These are phyloP conservation scores for Delia radicum DNA, from an alignment of 1,140 invertebrate genomes.

Conservation along the genomic window DNA sequence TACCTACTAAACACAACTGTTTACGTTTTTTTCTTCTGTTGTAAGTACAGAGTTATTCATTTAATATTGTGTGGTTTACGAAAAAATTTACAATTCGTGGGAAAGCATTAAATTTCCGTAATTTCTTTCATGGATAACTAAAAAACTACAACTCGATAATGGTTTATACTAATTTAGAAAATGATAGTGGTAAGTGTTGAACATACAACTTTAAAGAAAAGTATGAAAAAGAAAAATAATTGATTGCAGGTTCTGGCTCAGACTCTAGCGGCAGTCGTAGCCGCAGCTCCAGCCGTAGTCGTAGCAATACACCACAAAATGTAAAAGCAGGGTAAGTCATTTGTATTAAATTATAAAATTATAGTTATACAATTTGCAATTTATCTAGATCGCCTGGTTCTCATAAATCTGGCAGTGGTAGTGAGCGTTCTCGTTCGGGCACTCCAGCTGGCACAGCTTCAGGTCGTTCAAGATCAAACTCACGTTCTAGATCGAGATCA, in stretches of 20 bases:
- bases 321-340: slow-evolving; percentile 11
- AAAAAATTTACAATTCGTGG: not conserved
- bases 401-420: slow-evolving; percentile 33
- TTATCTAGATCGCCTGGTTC: not conserved
- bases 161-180: slow-evolving; percentile 1
- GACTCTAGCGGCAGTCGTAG: slow-evolving; percentile 21
- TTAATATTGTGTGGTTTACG: not conserved
- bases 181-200: slow-evolving; percentile 8
- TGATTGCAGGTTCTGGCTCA: not conserved
- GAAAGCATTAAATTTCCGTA: not conserved
- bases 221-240: not conserved
- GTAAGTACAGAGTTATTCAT: not conserved
- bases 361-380: not conserved
- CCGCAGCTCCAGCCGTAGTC: not conserved
- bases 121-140: not conserved
- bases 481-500: slow-evolving; percentile 24
- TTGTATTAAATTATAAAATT: not conserved
- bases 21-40: too few relatives aligned
- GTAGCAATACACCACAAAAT: slow-evolving; percentile 19
- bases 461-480: slow-evolving; percentile 1
- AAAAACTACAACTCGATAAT: not conserved
- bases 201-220: not conserved
- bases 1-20: not conserved
- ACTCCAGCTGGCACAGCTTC: slow-evolving; percentile 2
- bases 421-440: slow-evolving; percentile 38